Conservation (phyloP, 2,113 vertebrate species). For the Centropus unirufus region DNA sequence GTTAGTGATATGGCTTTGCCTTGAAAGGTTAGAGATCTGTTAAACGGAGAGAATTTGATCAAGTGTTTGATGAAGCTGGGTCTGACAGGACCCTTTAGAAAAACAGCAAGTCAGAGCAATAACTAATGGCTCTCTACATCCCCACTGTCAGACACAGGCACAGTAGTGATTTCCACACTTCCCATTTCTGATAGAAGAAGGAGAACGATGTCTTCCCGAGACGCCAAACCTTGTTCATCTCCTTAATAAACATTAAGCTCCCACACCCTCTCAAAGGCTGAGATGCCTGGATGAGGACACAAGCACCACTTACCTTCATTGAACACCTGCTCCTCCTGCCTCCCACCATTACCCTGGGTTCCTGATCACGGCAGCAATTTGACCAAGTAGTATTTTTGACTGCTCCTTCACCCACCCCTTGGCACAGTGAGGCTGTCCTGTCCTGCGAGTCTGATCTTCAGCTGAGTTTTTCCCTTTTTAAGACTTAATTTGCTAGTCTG, state of each 20-base stretch:
- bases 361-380: accelerated
- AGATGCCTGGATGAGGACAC: background rate
- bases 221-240: background rate
- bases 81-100: background rate
- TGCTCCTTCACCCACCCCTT: background rate
- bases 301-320: accelerated
- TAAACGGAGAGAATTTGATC: background rate
- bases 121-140: background rate
- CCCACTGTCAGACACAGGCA: background rate
- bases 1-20: background rate
- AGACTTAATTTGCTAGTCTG: background rate
- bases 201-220: background rate
- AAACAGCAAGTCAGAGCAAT: background rate
- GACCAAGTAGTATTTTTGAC: background rate
- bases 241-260: background rate
- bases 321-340: background rate
- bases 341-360: accelerated
- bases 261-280: background rate
- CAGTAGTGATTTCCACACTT: background rate
- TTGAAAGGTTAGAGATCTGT: background rate
- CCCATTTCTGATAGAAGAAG: background rate
- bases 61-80: background rate
- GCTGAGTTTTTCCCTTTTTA: background rate
- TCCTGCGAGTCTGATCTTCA: background rate
- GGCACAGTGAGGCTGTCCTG: background rate